Conservation (phyloP, 2,888 invertebrate species). For the Epirrhoe alternata region DNA sequence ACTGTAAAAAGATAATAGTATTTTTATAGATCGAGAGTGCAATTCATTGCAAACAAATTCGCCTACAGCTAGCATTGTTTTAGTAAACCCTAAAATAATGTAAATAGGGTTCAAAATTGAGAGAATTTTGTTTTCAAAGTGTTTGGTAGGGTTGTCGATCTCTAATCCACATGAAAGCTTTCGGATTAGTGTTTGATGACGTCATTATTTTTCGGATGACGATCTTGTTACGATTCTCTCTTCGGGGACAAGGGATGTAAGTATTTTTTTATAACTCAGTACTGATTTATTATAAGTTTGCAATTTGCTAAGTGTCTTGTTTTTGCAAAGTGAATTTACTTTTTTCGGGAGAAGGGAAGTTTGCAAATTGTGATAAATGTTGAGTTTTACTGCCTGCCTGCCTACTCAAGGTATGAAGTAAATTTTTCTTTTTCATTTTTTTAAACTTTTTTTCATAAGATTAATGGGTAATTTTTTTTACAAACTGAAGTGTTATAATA, state of each 20-base stretch:
- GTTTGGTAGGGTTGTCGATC: slow-evolving; percentile 47
- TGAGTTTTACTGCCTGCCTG: slow-evolving; percentile 1
- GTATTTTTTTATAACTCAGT: slow-evolving; percentile 56
- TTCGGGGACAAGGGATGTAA: slow-evolving; percentile 60
- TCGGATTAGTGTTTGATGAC: slow-evolving; percentile 85
- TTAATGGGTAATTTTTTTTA: not conserved
- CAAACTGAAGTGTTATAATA: too few relatives aligned
- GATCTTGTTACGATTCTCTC: slow-evolving; percentile 79
- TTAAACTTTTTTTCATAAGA: not conserved
- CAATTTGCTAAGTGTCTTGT: slow-evolving; percentile 55
- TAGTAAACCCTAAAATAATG: slow-evolving; percentile 17
- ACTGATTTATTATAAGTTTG: slow-evolving; percentile 72
- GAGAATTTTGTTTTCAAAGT: slow-evolving; percentile 1
- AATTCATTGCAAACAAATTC: slow-evolving; percentile 43
- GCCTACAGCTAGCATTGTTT: slow-evolving; percentile 14
- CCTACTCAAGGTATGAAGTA: not conserved
- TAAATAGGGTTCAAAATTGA: slow-evolving; percentile 50
- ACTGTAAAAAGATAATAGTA: slow-evolving; percentile 50
- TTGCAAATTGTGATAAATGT: slow-evolving; percentile 29
- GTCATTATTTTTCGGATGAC: slow-evolving; percentile 83
- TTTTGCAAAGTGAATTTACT: slow-evolving; percentile 19
- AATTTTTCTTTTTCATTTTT: not conserved
- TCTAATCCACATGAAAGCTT: slow-evolving; percentile 85
- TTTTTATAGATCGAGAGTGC: slow-evolving; percentile 58
- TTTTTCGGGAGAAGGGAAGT: slow-evolving; percentile 16